Percentiles rank a stretch among this genome's conserved stretches.
Evolutionary conservation across 2,888 invertebrate species (phyloP).

Genomic region (Microchrysa polita): DNA sequence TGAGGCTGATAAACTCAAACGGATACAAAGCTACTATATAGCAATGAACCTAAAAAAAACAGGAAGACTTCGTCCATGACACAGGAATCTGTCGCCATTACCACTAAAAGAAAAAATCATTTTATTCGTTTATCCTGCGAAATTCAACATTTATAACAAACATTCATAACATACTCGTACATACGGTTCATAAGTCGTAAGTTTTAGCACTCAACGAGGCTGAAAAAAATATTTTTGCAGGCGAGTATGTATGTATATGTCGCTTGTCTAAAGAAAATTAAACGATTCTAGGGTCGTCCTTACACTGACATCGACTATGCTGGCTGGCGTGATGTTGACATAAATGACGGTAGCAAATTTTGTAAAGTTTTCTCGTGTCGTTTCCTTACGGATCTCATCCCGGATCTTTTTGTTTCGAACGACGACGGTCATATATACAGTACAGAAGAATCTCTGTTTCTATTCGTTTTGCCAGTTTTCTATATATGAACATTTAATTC

Average conservation of each 20-base stretch:
- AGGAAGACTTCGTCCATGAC: too few relatives aligned
- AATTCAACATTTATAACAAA: too few relatives aligned
- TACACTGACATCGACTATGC: too few relatives aligned
- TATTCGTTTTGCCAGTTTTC: too few relatives aligned
- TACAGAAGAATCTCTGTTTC: background rate
- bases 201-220: background rate
- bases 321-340: conserved; percentile 39
- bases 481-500: too few relatives aligned
- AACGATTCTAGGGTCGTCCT: conserved; percentile 40
- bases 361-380: conserved; percentile 30
- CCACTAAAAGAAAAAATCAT: too few relatives aligned
- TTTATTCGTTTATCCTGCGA: too few relatives aligned
- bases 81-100: too few relatives aligned
- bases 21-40: too few relatives aligned
- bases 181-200: background rate
- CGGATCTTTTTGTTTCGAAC: background rate
- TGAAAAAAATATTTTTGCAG: background rate
- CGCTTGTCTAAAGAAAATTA: conserved; percentile 39
- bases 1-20: too few relatives aligned
- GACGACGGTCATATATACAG: background rate
- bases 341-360: conserved; percentile 39
- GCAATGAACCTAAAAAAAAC: too few relatives aligned
- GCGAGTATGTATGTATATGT: background rate
- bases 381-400: background rate
- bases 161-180: background rate